phyloP scores from a whole-genome alignment of 2,113 vertebrate species.

The Glareola pratincola region DNA sequence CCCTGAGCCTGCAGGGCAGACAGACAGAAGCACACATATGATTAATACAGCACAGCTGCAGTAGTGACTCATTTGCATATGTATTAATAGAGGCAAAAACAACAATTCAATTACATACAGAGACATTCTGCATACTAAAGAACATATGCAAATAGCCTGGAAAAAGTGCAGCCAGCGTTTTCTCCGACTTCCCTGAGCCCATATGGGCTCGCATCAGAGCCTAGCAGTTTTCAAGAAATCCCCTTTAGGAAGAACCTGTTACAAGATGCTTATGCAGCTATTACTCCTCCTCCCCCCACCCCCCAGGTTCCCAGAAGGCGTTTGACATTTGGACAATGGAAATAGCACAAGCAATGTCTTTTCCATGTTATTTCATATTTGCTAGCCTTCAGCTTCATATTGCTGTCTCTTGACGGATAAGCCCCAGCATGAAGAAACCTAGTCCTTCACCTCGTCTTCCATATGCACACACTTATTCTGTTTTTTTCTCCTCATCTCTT shows the following conservation, averaged over 20 bases:
- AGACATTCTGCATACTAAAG: slow-evolving; percentile 77
- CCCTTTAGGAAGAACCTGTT: slow-evolving; percentile 45
- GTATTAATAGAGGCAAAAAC: slow-evolving; percentile 81
- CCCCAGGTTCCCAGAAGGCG: not conserved
- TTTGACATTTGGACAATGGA: slow-evolving; percentile 64
- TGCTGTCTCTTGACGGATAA: not conserved
- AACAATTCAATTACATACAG: slow-evolving; percentile 80
- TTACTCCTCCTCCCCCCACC: not conserved
- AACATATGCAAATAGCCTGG: slow-evolving; percentile 71
- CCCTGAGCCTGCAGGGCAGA: slow-evolving; percentile 73
- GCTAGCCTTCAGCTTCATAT: not conserved
- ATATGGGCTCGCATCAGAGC: slow-evolving; percentile 44
- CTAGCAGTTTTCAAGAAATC: slow-evolving; percentile 35
- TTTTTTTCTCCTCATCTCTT: not conserved
- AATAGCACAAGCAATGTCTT: not conserved
- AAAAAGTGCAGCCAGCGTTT: slow-evolving; percentile 56
- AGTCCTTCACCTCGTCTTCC: not conserved
- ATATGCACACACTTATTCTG: not conserved
- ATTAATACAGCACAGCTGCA: slow-evolving; percentile 84
- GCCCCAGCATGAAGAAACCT: not conserved
- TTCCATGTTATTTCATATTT: not conserved
- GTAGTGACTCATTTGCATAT: slow-evolving; percentile 73
- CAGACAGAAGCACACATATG: slow-evolving; percentile 74
- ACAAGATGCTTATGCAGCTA: slow-evolving; percentile 16
- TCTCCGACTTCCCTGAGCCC: slow-evolving; percentile 44